Percentiles rank a stretch among this genome's conserved stretches.
Conservation (phyloP, 2,113 vertebrate species). For the Peromyscus californicus region DNA sequence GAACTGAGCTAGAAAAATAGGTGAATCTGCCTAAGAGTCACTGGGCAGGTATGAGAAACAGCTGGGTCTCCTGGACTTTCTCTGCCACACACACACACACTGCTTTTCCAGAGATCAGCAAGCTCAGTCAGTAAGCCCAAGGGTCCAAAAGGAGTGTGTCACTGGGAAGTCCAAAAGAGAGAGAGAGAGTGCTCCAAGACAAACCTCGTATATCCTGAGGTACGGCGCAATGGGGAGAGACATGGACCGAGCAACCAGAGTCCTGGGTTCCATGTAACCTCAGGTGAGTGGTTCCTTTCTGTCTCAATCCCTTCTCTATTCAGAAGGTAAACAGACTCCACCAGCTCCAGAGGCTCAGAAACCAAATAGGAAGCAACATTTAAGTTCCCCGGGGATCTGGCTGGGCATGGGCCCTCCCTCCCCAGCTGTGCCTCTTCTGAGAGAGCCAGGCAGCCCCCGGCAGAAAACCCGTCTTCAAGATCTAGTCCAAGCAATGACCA, state of each 20-base stretch:
- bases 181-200: neutral
- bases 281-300: neutral
- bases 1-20: slow-evolving; percentile 10
- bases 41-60: neutral
- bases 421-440: neutral
- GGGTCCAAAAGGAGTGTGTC: neutral
- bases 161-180: neutral
- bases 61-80: neutral
- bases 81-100: neutral
- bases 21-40: neutral
- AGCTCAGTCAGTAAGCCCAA: neutral
- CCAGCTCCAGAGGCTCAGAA: slow-evolving; percentile 17
- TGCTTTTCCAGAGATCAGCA: slow-evolving; percentile 44
- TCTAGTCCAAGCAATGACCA: neutral
- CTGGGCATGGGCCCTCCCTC: neutral
- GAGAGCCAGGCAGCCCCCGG: neutral
- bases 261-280: neutral
- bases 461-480: neutral
- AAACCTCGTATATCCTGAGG: neutral
- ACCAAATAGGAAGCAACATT: neutral
- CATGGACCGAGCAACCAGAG: neutral
- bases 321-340: neutral
- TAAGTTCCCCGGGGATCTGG: neutral
- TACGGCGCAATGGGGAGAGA: neutral
- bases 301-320: neutral